Evolutionary conservation across 2,888 invertebrate genomes (phyloP), one percentile per base, ranked within the genome.

Genomic region (Oligia latruncula): DNA sequence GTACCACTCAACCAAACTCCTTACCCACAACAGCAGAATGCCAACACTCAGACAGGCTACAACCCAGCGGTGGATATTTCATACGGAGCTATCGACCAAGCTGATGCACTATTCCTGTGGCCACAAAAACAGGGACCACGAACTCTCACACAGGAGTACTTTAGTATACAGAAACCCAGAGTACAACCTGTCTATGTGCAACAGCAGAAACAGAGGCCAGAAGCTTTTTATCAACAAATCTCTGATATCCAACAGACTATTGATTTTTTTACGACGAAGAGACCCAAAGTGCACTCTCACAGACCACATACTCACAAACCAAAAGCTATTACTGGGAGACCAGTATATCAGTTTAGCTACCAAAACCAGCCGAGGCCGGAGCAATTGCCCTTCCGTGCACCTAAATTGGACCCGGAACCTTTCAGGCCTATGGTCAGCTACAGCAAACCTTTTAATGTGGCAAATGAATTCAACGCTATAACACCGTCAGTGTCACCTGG

Each of bases 311-410:
- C 92, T 43, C 95, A 95, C 90, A 96, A 97, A 90, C 95, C 97
- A 13, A 97, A 97, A 90, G 94, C 97, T 20, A 94, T 95, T 29
- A 95, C 97, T 74, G 92, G 97, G 1, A 97, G 97, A 90, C 98
- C 98, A 0, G 94, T 96, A 5, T 98, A 98, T 91, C 98, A 98
- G 91, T 98, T 98, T 92, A 98, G 98, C 90, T 98, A 98, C 91
- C 98, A 98, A 91, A 97, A 97, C 0, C 97, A 97, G 17, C 94
- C 93, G 46, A 94, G 96, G 84, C 96, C 95, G 15, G 97, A 97
- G 64, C 95, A 96, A 71, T 87, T 95, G 43, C 95, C 95, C 5
- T 97, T 97, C 93, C 93, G 97, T 65, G 97, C 97, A 49, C 97
- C 97, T 0, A 96, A 97, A 84, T 93, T 97, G 85, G 97, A 97